Percentiles rank a stretch among this genome's conserved stretches.
These are phyloP conservation scores for Sebastes itinus DNA, from an alignment of 2,797 vertebrate species.

Conservation along the genomic window DNA sequence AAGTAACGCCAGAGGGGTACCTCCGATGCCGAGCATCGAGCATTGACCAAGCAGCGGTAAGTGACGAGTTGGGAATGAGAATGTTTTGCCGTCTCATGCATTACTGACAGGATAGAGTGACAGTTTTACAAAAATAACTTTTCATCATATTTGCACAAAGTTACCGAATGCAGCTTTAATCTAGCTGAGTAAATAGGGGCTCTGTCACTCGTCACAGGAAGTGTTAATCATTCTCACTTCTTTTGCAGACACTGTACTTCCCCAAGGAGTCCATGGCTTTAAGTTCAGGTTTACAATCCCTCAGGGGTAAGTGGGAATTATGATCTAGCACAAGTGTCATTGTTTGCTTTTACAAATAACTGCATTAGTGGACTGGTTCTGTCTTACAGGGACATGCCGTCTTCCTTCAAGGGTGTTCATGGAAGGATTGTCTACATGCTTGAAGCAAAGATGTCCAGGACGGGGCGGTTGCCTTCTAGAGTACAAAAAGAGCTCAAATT, in stretches of 20 bases:
- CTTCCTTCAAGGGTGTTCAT: slow-evolving; percentile 88
- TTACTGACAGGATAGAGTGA: too few species aligned
- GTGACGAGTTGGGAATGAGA: too few species aligned
- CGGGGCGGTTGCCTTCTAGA: slow-evolving; percentile 84
- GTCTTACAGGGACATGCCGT: slow-evolving; percentile 88
- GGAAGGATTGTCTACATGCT: slow-evolving; percentile 90
- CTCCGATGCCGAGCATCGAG: too few species aligned
- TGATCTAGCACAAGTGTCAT: background rate
- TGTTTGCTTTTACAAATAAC: background rate
- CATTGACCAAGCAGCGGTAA: too few species aligned
- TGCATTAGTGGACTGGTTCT: background rate
- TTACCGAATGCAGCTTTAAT: too few species aligned
- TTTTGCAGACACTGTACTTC: slow-evolving; percentile 71
- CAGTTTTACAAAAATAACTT: too few species aligned
- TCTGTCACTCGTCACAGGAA: background rate
- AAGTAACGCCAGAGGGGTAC: too few species aligned
- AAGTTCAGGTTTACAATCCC: slow-evolving; percentile 91
- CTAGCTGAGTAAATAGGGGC: too few species aligned
- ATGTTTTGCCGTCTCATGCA: too few species aligned
- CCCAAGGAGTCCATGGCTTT: slow-evolving; percentile 87
- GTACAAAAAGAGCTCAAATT: slow-evolving; percentile 87
- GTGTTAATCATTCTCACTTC: background rate
- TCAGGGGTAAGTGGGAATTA: slow-evolving; percentile 84
- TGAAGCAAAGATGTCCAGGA: slow-evolving; percentile 89
- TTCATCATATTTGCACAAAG: too few species aligned